These are phyloP conservation scores for Drosophila pectinifera DNA, from an alignment of 1,140 invertebrate genomes.

Conservation along the genomic window DNA sequence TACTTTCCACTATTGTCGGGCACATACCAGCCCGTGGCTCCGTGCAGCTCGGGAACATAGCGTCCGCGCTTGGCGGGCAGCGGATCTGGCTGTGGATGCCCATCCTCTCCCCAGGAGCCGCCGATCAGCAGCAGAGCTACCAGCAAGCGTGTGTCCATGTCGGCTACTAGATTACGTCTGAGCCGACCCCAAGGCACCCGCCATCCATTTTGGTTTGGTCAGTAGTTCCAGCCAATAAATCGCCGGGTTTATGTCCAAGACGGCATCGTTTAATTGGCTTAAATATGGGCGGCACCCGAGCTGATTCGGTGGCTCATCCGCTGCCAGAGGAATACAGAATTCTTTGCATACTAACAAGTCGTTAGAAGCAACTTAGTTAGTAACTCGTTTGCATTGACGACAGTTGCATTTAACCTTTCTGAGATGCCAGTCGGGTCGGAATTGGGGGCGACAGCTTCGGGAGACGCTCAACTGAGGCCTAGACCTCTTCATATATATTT, in stretches of 20 bases:
- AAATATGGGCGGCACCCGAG: conserved; percentile 42
- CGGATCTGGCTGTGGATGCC: background rate
- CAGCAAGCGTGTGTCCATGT: conserved; percentile 62
- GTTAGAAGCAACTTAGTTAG: conserved; percentile 35
- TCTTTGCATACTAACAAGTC: conserved; percentile 79
- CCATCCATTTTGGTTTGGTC: conserved; percentile 65
- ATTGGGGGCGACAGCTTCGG: conserved; percentile 19
- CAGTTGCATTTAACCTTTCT: conserved; percentile 64
- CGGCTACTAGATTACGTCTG: conserved; percentile 56
- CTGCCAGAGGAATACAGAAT: conserved; percentile 33
- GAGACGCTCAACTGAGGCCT: background rate
- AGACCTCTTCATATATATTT: no score
- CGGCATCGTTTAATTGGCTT: conserved; percentile 53
- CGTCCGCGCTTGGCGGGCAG: conserved; percentile 45
- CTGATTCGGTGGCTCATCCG: conserved; percentile 42
- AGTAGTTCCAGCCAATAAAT: conserved; percentile 48
- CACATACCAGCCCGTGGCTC: conserved; percentile 65
- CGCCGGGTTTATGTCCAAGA: conserved; percentile 56
- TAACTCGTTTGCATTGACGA: conserved; percentile 64
- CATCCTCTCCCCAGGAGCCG: conserved; percentile 6
- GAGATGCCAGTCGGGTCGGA: conserved; percentile 8
- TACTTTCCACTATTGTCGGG: conserved; percentile 81
- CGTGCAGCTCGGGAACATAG: conserved; percentile 63
- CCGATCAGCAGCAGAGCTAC: conserved; percentile 32
- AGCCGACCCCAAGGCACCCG: conserved; percentile 35